Base-by-base conservation (phyloP, 2,113 vertebrate species). In the Cnemophilus loriae region DNA sequence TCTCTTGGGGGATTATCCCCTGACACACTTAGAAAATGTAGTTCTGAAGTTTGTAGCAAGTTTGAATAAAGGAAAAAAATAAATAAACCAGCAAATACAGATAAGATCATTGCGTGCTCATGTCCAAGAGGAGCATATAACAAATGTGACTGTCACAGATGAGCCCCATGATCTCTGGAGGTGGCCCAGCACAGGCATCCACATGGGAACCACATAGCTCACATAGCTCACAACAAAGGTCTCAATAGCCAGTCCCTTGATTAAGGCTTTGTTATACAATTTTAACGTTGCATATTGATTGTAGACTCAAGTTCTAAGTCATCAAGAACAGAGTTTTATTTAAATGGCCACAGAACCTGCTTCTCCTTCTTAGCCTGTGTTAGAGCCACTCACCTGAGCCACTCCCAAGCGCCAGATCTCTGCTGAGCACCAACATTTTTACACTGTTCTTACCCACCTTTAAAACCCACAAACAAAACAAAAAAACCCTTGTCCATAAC, bases 371-470 rank as follows among this genome's bases (percentile, higher is more conserved):
- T 6, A 0, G 52, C 22, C 46, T 35, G 19, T 30, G 49, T 3
- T 9, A 14, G 19, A 33, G 41, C 2, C 9, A 41, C 0, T 3
- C 26, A 10, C 11, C 33, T 5, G 16, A 59, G 55, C 1, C 0
- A 5, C 1, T 46, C 61, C 28, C 49, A 15, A 22, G 49, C 6
- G 11, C 52, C 53, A 41, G 9, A 53, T 7, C 64, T 52, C 82
- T 65, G 57, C 81, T 76, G 61, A 69, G 24, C 32, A 42, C 33
- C 30, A 60, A 6, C 5, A 18, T 19, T 55, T 74, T 24, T 3
- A 64, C 44, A 17, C 13, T 91, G 1, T 9, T 64, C 64, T 24
- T 65, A 37, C 41, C 6, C n/a, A 64, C 16, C 55, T 87, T 69
- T 16, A 77, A 84, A 49, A 41, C 5, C 4, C 35, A 49, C 9